A percentile compares a stretch with the other conserved stretches of the same genome.
Conservation (phyloP, 2,113 vertebrate genomes). For the Lathamus discolor region DNA sequence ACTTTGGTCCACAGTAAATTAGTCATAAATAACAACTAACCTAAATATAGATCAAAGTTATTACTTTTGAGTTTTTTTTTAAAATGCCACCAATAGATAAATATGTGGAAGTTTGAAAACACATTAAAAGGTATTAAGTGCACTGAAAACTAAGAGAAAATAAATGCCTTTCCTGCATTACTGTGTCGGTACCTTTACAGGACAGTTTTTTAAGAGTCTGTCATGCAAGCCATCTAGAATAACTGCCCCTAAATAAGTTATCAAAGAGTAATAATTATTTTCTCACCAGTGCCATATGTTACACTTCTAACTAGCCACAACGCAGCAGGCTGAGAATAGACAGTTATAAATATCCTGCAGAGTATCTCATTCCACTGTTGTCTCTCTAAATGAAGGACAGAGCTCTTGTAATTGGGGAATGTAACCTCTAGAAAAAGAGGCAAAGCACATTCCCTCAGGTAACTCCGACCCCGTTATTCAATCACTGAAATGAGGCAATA, state of each 20-base stretch:
- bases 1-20: neutral
- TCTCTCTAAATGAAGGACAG: slow-evolving; percentile 63
- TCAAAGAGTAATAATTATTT: slow-evolving; percentile 56
- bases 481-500: slow-evolving; percentile 53
- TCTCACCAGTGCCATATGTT: slow-evolving; percentile 61
- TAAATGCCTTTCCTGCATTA: neutral
- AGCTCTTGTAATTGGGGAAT: slow-evolving; percentile 37
- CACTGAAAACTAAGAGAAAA: neutral
- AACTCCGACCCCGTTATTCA: slow-evolving; percentile 13
- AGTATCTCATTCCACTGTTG: slow-evolving; percentile 43
- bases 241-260: slow-evolving; percentile 41
- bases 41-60: neutral
- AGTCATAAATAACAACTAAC: neutral
- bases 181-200: neutral
- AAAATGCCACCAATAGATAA: neutral
- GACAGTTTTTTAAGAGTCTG: slow-evolving; percentile 3
- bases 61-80: neutral
- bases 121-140: neutral
- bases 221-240: neutral
- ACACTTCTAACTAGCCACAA: slow-evolving; percentile 30
- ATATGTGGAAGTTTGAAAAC: neutral
- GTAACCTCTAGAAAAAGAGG: slow-evolving; percentile 53
- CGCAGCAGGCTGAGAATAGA: slow-evolving; percentile 45
- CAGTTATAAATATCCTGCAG: slow-evolving; percentile 55
- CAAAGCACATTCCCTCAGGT: slow-evolving; percentile 41